phyloP scores from a whole-genome alignment of 2,113 vertebrate genomes.

The Mirounga angustirostris region DNA sequence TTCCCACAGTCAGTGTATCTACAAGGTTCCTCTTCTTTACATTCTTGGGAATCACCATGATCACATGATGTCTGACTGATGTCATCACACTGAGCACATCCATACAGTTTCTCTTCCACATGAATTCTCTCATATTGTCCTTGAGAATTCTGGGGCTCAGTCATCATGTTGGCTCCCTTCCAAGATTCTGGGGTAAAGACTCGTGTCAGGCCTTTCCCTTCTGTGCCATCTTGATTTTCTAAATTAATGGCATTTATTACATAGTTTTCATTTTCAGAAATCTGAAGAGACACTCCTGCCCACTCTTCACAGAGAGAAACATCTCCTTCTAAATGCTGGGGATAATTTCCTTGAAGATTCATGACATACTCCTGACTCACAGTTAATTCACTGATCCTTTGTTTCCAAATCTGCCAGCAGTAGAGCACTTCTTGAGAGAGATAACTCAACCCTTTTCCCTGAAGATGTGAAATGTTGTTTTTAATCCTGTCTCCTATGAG shows the following conservation, averaged over 20 bases:
- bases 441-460: background rate
- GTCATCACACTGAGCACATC: background rate
- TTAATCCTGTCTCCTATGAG: constrained; percentile 20
- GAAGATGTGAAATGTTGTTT: background rate
- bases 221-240: background rate
- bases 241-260: background rate
- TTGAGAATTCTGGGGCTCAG: background rate
- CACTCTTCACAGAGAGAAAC: background rate
- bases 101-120: background rate
- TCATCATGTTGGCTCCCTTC: background rate
- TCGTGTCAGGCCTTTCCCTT: background rate
- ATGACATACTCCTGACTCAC: background rate
- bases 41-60: background rate
- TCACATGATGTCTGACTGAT: background rate
- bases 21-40: background rate
- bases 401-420: constrained; percentile 4
- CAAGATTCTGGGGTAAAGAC: background rate
- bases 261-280: background rate
- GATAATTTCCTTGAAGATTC: background rate
- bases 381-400: background rate
- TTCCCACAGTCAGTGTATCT: background rate
- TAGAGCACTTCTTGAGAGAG: background rate
- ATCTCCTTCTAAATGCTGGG: background rate
- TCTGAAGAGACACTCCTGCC: background rate
- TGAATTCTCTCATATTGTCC: background rate